These are phyloP conservation scores for Yoshiicerus persimilis DNA, from an alignment of 1,140 invertebrate genomes.

Conservation along the genomic window DNA sequence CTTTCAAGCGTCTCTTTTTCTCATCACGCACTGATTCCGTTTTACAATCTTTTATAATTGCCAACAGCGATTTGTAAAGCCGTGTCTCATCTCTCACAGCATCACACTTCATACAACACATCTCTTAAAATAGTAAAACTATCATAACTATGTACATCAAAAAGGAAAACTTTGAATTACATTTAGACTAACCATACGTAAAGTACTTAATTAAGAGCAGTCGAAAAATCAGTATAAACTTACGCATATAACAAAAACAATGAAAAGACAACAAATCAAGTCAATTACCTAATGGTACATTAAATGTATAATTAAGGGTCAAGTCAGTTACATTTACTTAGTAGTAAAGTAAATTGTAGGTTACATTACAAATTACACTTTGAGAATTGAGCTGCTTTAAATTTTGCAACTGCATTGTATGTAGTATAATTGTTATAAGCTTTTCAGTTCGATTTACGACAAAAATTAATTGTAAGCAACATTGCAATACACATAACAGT, in stretches of 20 bases:
- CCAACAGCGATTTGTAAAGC: background rate
- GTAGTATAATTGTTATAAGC: conserved; percentile 12
- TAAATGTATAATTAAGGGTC: background rate
- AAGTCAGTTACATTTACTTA: background rate
- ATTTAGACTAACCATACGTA: background rate
- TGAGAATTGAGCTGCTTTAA: conserved; percentile 13
- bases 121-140: background rate
- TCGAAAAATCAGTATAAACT: background rate
- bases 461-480: background rate
- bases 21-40: background rate
- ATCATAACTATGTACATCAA: too few species aligned
- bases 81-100: background rate
- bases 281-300: background rate
- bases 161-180: background rate
- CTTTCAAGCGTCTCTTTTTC: conserved; percentile 2
- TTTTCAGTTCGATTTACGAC: conserved; percentile 15
- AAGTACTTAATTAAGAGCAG: background rate
- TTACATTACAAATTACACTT: background rate
- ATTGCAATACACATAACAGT: background rate
- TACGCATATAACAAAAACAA: background rate
- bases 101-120: background rate
- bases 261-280: background rate
- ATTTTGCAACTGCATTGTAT: conserved; percentile 14
- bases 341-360: background rate
- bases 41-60: background rate